A percentile compares a stretch with the other conserved stretches of the same genome.
Evolutionary conservation across 2,797 vertebrate species (phyloP).

Genomic region (Chiloscyllium punctatum): DNA sequence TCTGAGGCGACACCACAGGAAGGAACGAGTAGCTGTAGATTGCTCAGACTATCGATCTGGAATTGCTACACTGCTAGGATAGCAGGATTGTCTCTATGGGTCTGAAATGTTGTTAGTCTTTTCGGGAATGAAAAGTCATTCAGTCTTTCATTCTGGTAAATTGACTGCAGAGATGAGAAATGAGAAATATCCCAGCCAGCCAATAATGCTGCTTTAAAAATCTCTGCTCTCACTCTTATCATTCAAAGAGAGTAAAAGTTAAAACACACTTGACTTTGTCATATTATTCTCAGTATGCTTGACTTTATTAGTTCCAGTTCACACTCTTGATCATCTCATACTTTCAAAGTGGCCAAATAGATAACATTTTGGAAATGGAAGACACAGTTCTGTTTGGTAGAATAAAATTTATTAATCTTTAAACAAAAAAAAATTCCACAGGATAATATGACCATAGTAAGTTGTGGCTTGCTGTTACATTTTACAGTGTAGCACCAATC

Average conservation of each 20-base stretch:
- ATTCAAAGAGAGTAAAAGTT: background rate
- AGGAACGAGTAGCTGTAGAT: background rate
- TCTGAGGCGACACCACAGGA: background rate
- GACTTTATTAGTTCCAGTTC: background rate
- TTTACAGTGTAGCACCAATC: background rate
- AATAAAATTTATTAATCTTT: slow-evolving; percentile 4
- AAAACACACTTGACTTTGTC: background rate
- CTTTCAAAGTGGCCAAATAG: too few relatives aligned
- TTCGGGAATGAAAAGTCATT: too few relatives aligned
- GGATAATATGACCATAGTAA: background rate
- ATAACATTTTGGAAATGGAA: background rate
- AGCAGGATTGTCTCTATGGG: background rate
- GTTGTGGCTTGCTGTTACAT: background rate
- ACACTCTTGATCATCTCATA: background rate
- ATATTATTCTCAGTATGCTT: background rate
- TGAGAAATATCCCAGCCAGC: background rate
- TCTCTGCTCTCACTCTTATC: background rate
- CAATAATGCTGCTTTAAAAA: background rate
- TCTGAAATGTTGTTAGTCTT: background rate
- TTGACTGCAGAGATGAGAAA: background rate
- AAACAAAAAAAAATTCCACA: slow-evolving; percentile 21
- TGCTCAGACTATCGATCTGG: background rate
- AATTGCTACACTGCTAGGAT: background rate
- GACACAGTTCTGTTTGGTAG: background rate
- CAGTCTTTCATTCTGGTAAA: background rate